Percentiles rank a stretch among this genome's conserved stretches.
Conservation (phyloP, 2,888 invertebrate species). For the Cephonodes hylas region DNA sequence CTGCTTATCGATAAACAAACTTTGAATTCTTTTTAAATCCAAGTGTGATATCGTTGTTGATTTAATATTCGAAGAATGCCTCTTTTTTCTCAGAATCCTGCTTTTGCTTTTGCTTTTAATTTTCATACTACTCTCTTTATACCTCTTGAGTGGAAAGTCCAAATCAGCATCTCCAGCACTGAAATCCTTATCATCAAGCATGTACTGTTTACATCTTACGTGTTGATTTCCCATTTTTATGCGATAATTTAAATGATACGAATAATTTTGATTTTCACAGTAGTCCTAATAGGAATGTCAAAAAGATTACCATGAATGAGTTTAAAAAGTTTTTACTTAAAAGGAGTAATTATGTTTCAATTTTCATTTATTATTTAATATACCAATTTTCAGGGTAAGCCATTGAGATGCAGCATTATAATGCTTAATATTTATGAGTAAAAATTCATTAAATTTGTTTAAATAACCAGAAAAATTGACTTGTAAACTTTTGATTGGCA, state of each 20-base stretch:
- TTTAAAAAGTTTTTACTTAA: neutral
- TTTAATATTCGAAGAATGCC: slow-evolving; percentile 19
- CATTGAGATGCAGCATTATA: too few relatives aligned
- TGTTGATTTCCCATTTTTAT: slow-evolving; percentile 36
- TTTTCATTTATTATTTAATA: too few relatives aligned
- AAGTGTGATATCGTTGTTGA: slow-evolving; percentile 15
- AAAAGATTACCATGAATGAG: neutral
- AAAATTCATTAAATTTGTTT: too few relatives aligned
- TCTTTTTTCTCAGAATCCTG: slow-evolving; percentile 21
- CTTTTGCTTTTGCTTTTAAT: slow-evolving; percentile 20
- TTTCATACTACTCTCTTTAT: slow-evolving; percentile 15
- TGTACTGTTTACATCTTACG: slow-evolving; percentile 20
- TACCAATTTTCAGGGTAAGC: too few relatives aligned
- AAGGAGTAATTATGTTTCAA: too few relatives aligned
- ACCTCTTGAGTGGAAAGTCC: slow-evolving; percentile 13
- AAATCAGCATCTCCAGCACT: slow-evolving; percentile 18
- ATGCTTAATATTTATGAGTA: too few relatives aligned
- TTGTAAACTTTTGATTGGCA: too few relatives aligned
- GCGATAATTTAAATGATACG: neutral
- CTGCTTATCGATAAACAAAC: slow-evolving; percentile 26
- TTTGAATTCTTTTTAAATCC: slow-evolving; percentile 27
- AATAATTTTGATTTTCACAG: neutral
- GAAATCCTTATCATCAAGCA: slow-evolving; percentile 19
- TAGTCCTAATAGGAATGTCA: neutral
- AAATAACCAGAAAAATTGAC: too few relatives aligned